Conservation (phyloP, 1,140 invertebrate genomes). For the Stenopsyche tienmushanensis region DNA sequence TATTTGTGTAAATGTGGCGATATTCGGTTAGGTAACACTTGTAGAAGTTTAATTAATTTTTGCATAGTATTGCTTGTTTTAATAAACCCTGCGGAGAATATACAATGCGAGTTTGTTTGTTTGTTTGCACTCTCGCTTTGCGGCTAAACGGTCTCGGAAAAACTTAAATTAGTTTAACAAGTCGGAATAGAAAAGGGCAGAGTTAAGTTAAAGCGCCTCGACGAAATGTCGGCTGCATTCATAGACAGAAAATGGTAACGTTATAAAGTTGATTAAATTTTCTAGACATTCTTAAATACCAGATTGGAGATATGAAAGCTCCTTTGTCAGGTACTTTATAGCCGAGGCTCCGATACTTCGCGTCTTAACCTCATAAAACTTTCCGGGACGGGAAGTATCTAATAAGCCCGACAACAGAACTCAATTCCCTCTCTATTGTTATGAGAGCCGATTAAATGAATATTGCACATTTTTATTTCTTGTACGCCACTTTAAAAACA, state of each 20-base stretch:
- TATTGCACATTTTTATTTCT: too few species aligned
- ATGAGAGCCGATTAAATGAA: too few species aligned
- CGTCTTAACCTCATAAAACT: too few species aligned
- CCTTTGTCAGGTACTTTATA: too few species aligned
- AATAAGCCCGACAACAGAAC: too few species aligned
- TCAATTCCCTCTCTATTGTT: too few species aligned
- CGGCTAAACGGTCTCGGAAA: constrained; percentile 30
- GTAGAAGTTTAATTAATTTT: constrained; percentile 27
- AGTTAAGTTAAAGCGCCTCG: neutral
- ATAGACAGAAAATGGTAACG: neutral
- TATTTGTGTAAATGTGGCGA: neutral
- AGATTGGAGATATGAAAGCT: too few species aligned
- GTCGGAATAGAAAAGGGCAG: neutral
- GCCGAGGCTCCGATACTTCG: too few species aligned
- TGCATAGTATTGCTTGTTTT: neutral
- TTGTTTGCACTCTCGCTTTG: constrained; percentile 16
- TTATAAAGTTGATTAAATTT: neutral
- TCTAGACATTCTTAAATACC: constrained; percentile 7
- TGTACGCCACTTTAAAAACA: too few species aligned
- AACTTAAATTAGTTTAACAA: constrained; percentile 35
- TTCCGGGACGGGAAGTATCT: too few species aligned
- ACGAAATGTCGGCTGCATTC: too few species aligned
- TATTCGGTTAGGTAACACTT: constrained; percentile 9
- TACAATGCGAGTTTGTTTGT: constrained; percentile 31
- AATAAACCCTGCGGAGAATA: constrained; percentile 14